phyloP scores from a whole-genome alignment of 2,797 vertebrate genomes.

The Dromococcyx pavoninus region DNA sequence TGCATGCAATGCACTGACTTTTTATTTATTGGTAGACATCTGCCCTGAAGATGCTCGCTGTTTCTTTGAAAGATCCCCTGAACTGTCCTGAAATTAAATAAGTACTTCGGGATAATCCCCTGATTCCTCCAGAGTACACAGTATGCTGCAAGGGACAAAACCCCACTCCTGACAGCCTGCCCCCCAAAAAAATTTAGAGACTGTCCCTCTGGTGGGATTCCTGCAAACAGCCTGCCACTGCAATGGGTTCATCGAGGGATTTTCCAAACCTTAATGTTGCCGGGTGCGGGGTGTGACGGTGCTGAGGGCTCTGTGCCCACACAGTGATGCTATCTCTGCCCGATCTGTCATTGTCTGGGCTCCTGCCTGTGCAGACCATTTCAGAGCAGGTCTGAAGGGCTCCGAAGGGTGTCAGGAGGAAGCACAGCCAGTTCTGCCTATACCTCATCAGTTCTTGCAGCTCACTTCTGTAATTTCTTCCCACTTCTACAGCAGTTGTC shows the following conservation, averaged over 20 bases:
- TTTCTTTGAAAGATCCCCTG: neutral
- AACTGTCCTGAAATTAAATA: neutral
- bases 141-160: neutral
- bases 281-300: accelerated
- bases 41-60: accelerated
- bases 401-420: accelerated
- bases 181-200: accelerated
- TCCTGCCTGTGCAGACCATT: neutral
- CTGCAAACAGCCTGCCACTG: neutral
- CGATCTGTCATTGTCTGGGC: accelerated
- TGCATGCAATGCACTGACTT: neutral
- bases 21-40: neutral
- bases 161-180: neutral
- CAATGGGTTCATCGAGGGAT: accelerated
- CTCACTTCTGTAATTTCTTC: neutral
- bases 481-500: neutral
- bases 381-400: neutral
- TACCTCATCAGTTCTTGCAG: neutral
- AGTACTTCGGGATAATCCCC: neutral
- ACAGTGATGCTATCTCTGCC: neutral
- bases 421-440: neutral
- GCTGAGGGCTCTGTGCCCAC: neutral
- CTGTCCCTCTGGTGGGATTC: neutral
- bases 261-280: accelerated
- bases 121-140: neutral